A percentile compares a stretch with the other conserved stretches of the same genome.
Conservation (phyloP, 2,113 vertebrate genomes). For the Amphilophus citrinellus region DNA sequence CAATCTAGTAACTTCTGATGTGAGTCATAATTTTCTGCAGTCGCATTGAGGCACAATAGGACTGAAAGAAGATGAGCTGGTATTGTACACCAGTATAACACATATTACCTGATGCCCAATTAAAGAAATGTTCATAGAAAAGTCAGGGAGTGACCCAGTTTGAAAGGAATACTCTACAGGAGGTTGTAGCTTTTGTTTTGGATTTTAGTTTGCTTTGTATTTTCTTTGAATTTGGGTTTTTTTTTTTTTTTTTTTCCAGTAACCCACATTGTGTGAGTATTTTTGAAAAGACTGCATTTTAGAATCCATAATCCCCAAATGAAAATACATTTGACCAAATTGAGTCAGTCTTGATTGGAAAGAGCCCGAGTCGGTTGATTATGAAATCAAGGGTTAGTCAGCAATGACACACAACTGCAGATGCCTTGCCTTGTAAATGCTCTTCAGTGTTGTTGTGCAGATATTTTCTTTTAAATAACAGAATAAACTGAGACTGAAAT, state of each 20-base stretch:
- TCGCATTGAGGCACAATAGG: background rate
- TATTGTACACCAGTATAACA: conserved; percentile 27
- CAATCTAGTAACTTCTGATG: background rate
- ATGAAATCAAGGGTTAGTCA: conserved; percentile 1
- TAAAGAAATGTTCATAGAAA: background rate
- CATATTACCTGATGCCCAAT: background rate
- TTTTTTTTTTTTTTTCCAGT: background rate
- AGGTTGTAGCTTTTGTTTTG: background rate
- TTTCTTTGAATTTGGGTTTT: background rate
- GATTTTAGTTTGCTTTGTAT: background rate
- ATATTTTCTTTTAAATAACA: background rate
- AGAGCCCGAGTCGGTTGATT: background rate
- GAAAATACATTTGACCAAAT: background rate
- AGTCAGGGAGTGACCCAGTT: background rate
- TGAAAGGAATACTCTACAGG: background rate
- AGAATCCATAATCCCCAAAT: background rate
- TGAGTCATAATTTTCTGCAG: background rate
- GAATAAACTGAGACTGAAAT: background rate
- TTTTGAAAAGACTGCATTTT: background rate
- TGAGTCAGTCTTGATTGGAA: background rate
- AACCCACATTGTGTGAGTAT: background rate
- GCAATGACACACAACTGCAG: background rate
- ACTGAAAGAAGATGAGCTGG: conserved; percentile 1
- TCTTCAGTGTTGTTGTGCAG: background rate
- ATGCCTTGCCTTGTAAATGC: background rate